Percentiles rank a stretch among this genome's conserved stretches.
These are phyloP conservation scores for Mnemiopsis leidyi DNA, from an alignment of 37 sponge, comb jelly and placozoan species.

Conservation along the genomic window DNA sequence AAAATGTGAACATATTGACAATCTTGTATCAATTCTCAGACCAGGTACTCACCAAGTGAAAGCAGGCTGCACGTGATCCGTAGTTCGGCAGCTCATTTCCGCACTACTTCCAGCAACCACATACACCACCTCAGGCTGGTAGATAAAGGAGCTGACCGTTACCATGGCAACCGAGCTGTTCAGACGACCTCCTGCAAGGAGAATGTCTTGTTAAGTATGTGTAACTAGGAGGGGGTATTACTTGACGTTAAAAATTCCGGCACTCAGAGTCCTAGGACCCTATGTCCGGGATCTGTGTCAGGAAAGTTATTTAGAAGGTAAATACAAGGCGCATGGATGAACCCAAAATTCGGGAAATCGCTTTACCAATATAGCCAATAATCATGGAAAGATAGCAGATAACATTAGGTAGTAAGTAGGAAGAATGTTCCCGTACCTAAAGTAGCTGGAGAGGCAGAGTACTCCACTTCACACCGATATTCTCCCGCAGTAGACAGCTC, in stretches of 20 bases:
- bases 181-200: conserved; percentile 1
- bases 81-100: conserved; percentile 45
- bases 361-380: too few species aligned
- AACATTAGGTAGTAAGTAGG: too few species aligned
- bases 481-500: background rate
- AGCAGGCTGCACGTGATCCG: background rate
- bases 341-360: too few species aligned
- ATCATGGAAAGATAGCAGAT: too few species aligned
- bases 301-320: too few species aligned
- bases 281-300: too few species aligned
- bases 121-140: conserved; percentile 8
- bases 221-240: background rate
- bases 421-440: background rate
- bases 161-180: conserved; percentile 6
- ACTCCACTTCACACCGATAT: conserved; percentile 40
- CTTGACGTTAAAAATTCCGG: too few species aligned
- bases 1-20: too few species aligned
- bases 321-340: too few species aligned
- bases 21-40: too few species aligned
- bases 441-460: background rate
- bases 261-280: too few species aligned
- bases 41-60: conserved; percentile 48
- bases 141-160: conserved; percentile 1
- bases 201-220: background rate
- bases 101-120: background rate